phyloP scores from a whole-genome alignment of 2,797 vertebrate species.

The Halcyon badia region DNA sequence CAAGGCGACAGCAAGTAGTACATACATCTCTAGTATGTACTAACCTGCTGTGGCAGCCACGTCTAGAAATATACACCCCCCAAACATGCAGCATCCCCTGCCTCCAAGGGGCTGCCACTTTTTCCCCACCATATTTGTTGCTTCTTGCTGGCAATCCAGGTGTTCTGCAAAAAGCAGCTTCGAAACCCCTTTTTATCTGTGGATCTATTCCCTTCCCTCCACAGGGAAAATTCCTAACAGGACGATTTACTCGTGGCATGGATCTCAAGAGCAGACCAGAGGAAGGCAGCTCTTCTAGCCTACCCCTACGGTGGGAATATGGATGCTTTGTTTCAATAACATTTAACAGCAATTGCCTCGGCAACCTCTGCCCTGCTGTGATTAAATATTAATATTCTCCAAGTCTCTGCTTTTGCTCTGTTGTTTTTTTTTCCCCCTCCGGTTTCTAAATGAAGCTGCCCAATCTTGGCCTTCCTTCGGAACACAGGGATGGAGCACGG shows the following conservation, averaged over 20 bases:
- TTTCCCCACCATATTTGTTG: background rate
- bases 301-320: background rate
- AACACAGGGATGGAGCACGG: background rate
- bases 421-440: background rate
- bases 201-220: background rate
- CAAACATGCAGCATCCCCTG: background rate
- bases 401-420: background rate
- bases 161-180: background rate
- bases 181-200: background rate
- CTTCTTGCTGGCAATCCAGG: background rate
- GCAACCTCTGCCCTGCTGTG: slow-evolving; percentile 30
- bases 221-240: background rate
- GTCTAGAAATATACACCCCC: background rate
- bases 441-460: slow-evolving; percentile 10
- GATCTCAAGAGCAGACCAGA: background rate
- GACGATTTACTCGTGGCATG: background rate
- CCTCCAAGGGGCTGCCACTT: background rate
- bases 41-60: background rate
- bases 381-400: slow-evolving; percentile 73
- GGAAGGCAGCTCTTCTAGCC: background rate
- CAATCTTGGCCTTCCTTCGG: background rate
- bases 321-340: slow-evolving; percentile 71
- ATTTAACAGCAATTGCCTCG: slow-evolving; percentile 64
- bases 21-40: background rate
- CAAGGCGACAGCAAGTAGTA: background rate